These are phyloP conservation scores for Beris morrisii DNA, from an alignment of 2,888 invertebrate genomes.

Conservation along the genomic window DNA sequence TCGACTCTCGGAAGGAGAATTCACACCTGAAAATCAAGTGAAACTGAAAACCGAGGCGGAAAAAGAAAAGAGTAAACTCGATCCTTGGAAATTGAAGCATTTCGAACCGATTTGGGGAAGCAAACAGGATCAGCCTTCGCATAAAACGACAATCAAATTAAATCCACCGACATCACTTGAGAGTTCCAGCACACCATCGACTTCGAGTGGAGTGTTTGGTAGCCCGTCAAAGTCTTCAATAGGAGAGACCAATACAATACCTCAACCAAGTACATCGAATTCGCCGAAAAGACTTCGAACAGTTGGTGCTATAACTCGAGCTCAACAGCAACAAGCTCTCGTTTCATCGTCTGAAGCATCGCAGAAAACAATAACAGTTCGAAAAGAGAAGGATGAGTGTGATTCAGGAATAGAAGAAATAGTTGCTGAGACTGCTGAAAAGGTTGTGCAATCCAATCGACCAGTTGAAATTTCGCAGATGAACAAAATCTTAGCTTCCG, in stretches of 20 bases:
- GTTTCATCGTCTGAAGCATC: slow-evolving; percentile 11
- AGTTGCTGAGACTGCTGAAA: neutral
- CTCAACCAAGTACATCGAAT: slow-evolving; percentile 10
- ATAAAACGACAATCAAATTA: slow-evolving; percentile 13
- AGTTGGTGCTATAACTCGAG: slow-evolving; percentile 26
- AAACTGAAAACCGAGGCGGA: slow-evolving; percentile 91
- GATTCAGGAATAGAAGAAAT: neutral
- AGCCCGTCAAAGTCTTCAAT: slow-evolving; percentile 1
- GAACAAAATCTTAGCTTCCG: neutral
- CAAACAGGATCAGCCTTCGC: slow-evolving; percentile 54
- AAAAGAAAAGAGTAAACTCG: slow-evolving; percentile 87
- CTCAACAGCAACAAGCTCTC: slow-evolving; percentile 21
- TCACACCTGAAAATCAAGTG: slow-evolving; percentile 93
- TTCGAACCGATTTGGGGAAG: slow-evolving; percentile 97
- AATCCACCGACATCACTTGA: neutral
- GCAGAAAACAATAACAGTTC: neutral
- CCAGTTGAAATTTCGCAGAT: neutral
- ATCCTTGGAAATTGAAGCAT: slow-evolving; percentile 96
- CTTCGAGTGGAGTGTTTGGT: neutral
- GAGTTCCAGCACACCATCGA: neutral
- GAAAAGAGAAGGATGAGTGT: neutral
- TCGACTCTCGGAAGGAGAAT: slow-evolving; percentile 89
- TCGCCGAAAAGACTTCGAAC: slow-evolving; percentile 25
- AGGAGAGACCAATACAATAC: neutral
- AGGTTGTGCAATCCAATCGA: neutral